These are phyloP conservation scores for Brachionus asplanchnoidis DNA, from an alignment of 1,140 invertebrate species.

Conservation along the genomic window DNA sequence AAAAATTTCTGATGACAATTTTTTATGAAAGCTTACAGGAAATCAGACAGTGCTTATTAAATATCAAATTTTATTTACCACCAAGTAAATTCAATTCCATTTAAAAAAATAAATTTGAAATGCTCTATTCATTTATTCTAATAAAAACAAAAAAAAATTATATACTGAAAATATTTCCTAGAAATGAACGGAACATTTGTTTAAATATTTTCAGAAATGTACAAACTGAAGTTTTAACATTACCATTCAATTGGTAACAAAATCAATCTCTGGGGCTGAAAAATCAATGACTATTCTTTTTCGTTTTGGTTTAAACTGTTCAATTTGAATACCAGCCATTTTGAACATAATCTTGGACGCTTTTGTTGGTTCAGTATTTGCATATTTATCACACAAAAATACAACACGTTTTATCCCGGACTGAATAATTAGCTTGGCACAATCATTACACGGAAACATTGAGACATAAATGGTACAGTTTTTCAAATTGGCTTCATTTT, in stretches of 20 bases:
- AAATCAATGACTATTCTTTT: conserved; percentile 38
- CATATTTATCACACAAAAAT: conserved; percentile 76
- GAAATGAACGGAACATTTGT: too few relatives aligned
- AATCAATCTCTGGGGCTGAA: background rate
- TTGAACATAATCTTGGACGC: conserved; percentile 77
- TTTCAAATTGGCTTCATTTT: conserved; percentile 70
- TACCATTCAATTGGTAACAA: background rate
- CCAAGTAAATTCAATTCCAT: too few relatives aligned
- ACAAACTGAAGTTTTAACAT: too few relatives aligned
- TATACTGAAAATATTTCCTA: too few relatives aligned
- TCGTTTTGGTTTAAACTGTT: conserved; percentile 15
- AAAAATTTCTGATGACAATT: too few relatives aligned
- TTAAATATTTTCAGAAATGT: too few relatives aligned
- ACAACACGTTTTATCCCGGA: conserved; percentile 75
- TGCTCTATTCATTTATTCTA: too few relatives aligned
- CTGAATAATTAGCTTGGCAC: conserved; percentile 93
- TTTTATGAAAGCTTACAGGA: too few relatives aligned
- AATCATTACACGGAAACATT: conserved; percentile 90
- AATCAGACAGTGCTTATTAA: too few relatives aligned
- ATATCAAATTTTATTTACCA: too few relatives aligned
- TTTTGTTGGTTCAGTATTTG: conserved; percentile 62
- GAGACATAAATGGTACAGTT: conserved; percentile 78
- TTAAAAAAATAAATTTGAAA: too few relatives aligned
- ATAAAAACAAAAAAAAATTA: too few relatives aligned
- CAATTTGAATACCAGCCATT: conserved; percentile 63